Percentiles rank a stretch among this genome's conserved stretches.
Evolutionary conservation across 2,113 vertebrate genomes (phyloP).

Genomic region (Larimichthys crocea): DNA sequence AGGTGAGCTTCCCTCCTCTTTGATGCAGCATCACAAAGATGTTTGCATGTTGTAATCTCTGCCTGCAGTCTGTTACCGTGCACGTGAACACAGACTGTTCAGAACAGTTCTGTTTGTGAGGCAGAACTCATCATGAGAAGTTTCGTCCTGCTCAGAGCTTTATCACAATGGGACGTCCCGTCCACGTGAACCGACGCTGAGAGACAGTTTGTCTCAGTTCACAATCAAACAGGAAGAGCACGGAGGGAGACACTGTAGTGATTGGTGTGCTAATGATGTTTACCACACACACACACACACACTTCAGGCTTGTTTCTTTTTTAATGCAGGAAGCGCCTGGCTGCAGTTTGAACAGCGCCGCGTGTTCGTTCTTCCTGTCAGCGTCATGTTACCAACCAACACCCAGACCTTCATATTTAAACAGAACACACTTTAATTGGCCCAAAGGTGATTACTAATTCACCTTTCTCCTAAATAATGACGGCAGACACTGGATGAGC

Average conservation of each 20-base stretch:
- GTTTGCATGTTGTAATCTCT: background rate
- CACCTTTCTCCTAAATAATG: background rate
- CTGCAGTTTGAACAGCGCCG: slow-evolving; percentile 22
- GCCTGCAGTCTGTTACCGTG: too few species aligned
- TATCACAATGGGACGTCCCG: background rate
- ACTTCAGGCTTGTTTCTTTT: slow-evolving; percentile 19
- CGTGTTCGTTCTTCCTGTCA: background rate
- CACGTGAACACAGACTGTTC: too few species aligned
- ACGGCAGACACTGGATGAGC: background rate
- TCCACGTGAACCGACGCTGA: background rate
- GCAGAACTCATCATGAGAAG: background rate
- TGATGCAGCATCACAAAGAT: background rate
- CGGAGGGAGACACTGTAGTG: slow-evolving; percentile 4
- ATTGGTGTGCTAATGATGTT: slow-evolving; percentile 61
- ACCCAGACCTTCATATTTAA: background rate
- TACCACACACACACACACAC: slow-evolving; percentile 6
- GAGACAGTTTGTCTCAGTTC: slow-evolving; percentile 34
- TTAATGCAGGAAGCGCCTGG: slow-evolving; percentile 17
- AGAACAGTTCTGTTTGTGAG: background rate
- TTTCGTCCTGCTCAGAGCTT: too few species aligned
- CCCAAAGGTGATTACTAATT: background rate
- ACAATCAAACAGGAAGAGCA: slow-evolving; percentile 8
- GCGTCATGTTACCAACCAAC: background rate
- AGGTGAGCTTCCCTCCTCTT: too few species aligned
- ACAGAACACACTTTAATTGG: background rate